phyloP scores from a whole-genome alignment of 2,888 invertebrate species.

The Andricus curvator region DNA sequence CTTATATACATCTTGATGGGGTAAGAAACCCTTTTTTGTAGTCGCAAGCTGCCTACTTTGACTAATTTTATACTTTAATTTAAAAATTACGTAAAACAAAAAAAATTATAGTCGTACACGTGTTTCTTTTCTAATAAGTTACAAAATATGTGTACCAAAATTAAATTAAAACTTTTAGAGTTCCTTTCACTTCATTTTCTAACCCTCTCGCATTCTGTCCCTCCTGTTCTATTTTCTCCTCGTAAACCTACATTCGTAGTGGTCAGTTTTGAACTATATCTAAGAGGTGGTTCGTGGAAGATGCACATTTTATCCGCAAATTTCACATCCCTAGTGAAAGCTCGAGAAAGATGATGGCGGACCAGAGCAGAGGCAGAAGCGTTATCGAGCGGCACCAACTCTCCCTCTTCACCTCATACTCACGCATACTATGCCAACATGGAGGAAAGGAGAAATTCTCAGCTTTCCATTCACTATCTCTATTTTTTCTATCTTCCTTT shows the following conservation, averaged over 20 bases:
- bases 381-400: constrained; percentile 69
- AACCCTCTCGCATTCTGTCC: background rate
- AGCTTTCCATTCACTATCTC: constrained; percentile 29
- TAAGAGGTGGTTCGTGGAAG: constrained; percentile 3
- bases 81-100: too few relatives aligned
- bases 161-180: background rate
- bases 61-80: too few relatives aligned
- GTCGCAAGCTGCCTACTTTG: too few relatives aligned
- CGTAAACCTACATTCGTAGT: background rate
- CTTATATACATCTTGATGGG: too few relatives aligned
- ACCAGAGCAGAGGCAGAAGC: constrained; percentile 57
- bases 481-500: background rate
- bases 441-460: constrained; percentile 10
- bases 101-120: too few relatives aligned
- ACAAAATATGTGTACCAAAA: too few relatives aligned
- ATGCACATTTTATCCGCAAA: constrained; percentile 12
- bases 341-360: constrained; percentile 55
- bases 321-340: constrained; percentile 35
- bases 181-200: background rate
- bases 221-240: background rate
- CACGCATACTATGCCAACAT: constrained; percentile 1
- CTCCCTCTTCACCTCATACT: constrained; percentile 46
- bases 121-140: background rate
- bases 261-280: background rate
- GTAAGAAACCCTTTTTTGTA: too few relatives aligned